Base-by-base conservation (phyloP, 2,888 invertebrate species). In the Amblyteles armatorius region DNA sequence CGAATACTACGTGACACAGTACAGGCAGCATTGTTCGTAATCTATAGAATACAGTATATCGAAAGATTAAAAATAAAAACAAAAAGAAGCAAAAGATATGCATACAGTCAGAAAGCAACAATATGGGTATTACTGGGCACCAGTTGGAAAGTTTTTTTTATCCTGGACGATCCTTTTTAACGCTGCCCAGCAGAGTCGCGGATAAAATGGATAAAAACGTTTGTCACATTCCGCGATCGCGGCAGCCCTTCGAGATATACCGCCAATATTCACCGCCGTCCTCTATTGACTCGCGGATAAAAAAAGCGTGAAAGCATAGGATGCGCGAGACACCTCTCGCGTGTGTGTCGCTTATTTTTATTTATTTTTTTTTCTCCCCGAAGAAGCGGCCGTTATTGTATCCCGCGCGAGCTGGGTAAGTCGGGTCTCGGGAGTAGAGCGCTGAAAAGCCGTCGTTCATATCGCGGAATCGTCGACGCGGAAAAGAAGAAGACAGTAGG, bases 381-480 rank as follows among this genome's bases (percentile, higher is more conserved):
- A 57, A 63, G 60, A 44, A 50, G 52, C 26, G 33, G 33, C 60
- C 60, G 36, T 36, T 26, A 9, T 16, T 65, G 19, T 22, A 52
- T 63, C 63, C 50, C n/a, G 26, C 55, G 26, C 55, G 26, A 55
- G 69, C 57, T 76, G 16, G 40, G 16, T 50, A 40, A 77, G 72
- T 67, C 57, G 63, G 69, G 44, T 48, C 22, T 63, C 63, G 44
- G n/a, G 67, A 44, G 69, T 40, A 81, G 50, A 44, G 67, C 73
- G 48, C 60, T 63, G 80, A 73, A 77, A 81, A 57, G 63, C 55
- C 57, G n/a, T 33, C 65, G 69, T 50, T 44, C 76, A 52, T 74
- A 81, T 63, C 73, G 81, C 69, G 55, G 74, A 73, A 78, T 73
- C 80, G 73, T 63, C 68, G 50, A 57, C 48, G 48, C 57, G 71